A percentile compares a stretch with the other conserved stretches of the same genome.
Evolutionary conservation across 2,113 vertebrate genomes (phyloP).

Genomic region (Cyanoliseus patagonus): DNA sequence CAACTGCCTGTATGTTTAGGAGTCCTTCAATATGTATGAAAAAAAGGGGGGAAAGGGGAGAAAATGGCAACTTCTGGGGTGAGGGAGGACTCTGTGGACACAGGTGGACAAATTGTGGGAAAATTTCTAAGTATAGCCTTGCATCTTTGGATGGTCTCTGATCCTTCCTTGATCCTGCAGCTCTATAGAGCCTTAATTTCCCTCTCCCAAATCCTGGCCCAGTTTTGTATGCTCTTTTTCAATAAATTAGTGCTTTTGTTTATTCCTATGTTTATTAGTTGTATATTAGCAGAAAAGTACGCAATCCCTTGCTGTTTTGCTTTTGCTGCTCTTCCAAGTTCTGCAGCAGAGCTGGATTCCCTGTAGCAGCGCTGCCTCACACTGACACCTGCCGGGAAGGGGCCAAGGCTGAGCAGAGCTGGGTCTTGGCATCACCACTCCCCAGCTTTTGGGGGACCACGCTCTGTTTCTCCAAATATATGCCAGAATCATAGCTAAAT

Average conservation of each 20-base stretch:
- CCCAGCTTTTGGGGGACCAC: neutral
- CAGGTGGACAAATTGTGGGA: too few relatives aligned
- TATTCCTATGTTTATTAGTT: too few relatives aligned
- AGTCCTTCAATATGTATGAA: neutral
- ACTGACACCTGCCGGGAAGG: conserved; percentile 55
- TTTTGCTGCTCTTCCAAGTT: neutral
- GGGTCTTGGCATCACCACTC: neutral
- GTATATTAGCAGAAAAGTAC: neutral
- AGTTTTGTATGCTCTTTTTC: neutral
- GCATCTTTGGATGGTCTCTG: neutral
- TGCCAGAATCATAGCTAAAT: too few relatives aligned
- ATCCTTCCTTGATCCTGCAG: neutral
- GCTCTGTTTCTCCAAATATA: neutral
- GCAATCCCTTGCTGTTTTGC: neutral
- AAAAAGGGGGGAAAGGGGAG: too few relatives aligned
- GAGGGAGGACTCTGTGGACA: neutral
- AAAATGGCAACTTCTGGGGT: neutral
- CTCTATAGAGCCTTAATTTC: neutral
- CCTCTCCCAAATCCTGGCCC: neutral
- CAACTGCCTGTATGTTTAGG: neutral
- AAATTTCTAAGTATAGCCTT: too few relatives aligned
- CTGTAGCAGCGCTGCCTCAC: neutral
- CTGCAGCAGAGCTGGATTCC: neutral
- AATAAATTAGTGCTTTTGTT: neutral
- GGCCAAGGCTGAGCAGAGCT: neutral